phyloP scores from a whole-genome alignment of 2,113 vertebrate genomes.

The Anguilla rostrata region DNA sequence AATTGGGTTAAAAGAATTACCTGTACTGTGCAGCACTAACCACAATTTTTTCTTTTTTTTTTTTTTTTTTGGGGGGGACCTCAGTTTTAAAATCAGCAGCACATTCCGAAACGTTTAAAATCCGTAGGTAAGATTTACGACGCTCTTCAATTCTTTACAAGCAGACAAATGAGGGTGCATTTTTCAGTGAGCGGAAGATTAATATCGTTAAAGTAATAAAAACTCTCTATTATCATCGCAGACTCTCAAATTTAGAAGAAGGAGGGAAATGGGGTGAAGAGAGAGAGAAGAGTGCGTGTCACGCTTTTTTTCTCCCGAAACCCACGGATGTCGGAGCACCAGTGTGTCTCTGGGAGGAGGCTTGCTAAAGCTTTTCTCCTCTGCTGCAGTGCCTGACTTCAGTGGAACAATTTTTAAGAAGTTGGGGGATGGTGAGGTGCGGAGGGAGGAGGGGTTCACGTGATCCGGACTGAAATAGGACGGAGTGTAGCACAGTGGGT shows the following conservation, averaged over 20 bases:
- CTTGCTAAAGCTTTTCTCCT: neutral
- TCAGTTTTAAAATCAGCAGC: neutral
- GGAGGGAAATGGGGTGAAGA: neutral
- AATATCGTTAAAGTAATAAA: slow-evolving; percentile 4
- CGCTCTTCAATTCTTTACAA: neutral
- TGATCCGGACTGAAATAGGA: neutral
- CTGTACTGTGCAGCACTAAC: neutral
- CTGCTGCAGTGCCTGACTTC: neutral
- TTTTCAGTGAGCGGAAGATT: neutral
- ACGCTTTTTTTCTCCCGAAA: neutral
- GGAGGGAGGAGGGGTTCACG: neutral
- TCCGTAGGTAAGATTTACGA: neutral
- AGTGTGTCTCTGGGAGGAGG: neutral
- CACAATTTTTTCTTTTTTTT: neutral
- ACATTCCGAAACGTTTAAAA: neutral
- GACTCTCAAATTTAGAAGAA: neutral
- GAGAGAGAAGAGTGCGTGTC: neutral
- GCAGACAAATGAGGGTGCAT: neutral
- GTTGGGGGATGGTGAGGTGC: neutral
- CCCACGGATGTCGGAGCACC: neutral
- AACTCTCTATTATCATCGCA: neutral
- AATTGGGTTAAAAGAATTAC: neutral
- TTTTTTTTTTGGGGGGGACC: no score
- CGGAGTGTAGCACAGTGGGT: no score
- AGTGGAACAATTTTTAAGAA: neutral